Evolutionary conservation across 2,888 invertebrate species (phyloP).

Genomic region (Oscheius myriophilus): DNA sequence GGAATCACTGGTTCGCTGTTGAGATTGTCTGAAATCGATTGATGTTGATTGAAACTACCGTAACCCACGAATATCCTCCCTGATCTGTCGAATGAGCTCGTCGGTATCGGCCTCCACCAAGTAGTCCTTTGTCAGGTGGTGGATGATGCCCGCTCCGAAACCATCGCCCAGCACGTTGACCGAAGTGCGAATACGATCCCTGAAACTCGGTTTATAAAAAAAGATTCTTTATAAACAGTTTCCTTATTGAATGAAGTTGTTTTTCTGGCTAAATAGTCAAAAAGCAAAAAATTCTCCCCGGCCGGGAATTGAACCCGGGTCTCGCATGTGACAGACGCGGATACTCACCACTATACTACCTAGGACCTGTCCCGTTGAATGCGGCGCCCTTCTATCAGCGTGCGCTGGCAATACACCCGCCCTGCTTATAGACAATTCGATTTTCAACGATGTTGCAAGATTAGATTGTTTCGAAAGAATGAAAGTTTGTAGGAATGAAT

Average conservation of each 20-base stretch:
- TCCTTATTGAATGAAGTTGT: no score
- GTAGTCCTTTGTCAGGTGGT: constrained; percentile 61
- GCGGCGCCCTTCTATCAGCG: no score
- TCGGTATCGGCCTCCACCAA: constrained; percentile 67
- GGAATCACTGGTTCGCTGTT: constrained; percentile 21
- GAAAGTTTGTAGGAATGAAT: no score
- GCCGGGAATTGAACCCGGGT: background rate
- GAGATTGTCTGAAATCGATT: constrained; percentile 22
- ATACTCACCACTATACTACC: constrained; percentile 62
- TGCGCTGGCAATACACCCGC: no score
- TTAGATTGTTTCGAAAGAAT: no score
- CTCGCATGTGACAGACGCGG: constrained; percentile 55
- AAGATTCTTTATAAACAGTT: background rate
- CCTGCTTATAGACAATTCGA: no score
- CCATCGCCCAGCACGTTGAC: constrained; percentile 69
- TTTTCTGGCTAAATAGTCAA: background rate
- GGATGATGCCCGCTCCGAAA: constrained; percentile 70
- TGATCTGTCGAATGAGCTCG: constrained; percentile 65
- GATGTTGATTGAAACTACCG: background rate
- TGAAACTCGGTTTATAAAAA: constrained; percentile 28
- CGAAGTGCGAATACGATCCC: constrained; percentile 68
- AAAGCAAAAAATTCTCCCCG: background rate
- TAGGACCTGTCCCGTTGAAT: constrained; percentile 10
- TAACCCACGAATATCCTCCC: constrained; percentile 62
- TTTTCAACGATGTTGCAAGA: no score